Evolutionary conservation across 2,113 vertebrate genomes (phyloP), one percentile per base, ranked within the genome.

Genomic region (Capreolus pygargus): DNA sequence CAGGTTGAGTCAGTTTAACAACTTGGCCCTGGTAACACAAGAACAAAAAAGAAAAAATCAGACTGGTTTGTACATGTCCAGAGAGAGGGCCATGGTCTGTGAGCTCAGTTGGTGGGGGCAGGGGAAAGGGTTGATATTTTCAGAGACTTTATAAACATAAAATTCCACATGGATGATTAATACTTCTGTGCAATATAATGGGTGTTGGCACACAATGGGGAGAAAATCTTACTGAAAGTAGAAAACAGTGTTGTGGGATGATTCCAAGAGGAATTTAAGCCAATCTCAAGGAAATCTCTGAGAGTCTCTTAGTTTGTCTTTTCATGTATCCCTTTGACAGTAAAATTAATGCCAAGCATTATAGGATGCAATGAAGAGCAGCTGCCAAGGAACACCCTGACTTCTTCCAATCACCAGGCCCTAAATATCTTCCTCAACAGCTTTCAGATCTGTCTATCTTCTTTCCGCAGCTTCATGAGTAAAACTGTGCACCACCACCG

Each of bases 111-210:
- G 74, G 67, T 43, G 28, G 83, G n/a, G 36, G 64, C 33, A n/a
- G 55, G 64, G 28, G 13, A 57, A 13, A 86, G 67, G 70, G 19
- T 10, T 61, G 36, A 17, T 61, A 67, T 88, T 89, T 79, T 52
- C 89, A 76, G 83, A 87, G 91, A n/a, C 4, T 93, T 90, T n/a
- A 55, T 78, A 97, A 94, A 82, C 45, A 52, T 39, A 57, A 86
- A 96, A 93, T 95, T 93, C 60, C 78, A 28, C 84, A 64, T 21
- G 39, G 78, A 89, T 96, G n/a, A 92, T 94, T 89, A 91, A 91
- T 67, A 67, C 21, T 88, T 70, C 39, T 52, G 12, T 39, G 33
- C 39, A 87, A 43, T 57, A 36, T 92, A 74, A 76, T 60, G 78
- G 60, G n/a, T 61, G n/a, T 94, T 93, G 91, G 89, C 92, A 70